Percentiles rank a stretch among this genome's conserved stretches.
Evolutionary conservation across 2,888 invertebrate species (phyloP).

Genomic region (Cordilura impudica): DNA sequence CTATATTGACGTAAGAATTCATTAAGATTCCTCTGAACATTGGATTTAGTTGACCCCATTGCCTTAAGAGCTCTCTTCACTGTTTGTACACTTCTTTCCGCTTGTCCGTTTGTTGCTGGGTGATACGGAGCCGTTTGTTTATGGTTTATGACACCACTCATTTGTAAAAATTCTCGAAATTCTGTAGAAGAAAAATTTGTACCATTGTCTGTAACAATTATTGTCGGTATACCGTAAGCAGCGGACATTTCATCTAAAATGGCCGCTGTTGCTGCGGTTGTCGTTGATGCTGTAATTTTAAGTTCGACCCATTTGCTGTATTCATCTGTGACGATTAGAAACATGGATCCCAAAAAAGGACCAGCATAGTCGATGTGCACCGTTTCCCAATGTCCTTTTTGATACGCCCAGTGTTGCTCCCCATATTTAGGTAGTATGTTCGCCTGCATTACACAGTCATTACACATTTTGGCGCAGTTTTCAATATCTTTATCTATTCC

Average conservation of each 20-base stretch:
- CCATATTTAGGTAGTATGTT: not conserved
- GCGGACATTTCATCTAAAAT: slow-evolving; percentile 65
- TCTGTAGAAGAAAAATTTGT: slow-evolving; percentile 42
- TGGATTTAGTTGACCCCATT: slow-evolving; percentile 36
- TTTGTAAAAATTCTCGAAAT: slow-evolving; percentile 33
- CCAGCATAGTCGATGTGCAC: slow-evolving; percentile 74
- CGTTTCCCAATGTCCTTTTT: slow-evolving; percentile 14
- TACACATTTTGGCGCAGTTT: not conserved
- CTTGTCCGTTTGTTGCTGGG: too few species aligned
- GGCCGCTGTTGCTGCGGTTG: too few species aligned
- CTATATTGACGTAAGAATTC: slow-evolving; percentile 38
- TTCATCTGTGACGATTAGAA: slow-evolving; percentile 68
- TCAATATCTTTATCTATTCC: slow-evolving; percentile 22
- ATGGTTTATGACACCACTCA: slow-evolving; percentile 49
- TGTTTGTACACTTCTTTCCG: too few species aligned
- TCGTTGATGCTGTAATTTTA: slow-evolving; percentile 3
- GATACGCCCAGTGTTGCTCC: slow-evolving; percentile 39
- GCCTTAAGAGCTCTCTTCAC: too few species aligned
- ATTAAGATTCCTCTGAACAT: slow-evolving; percentile 39
- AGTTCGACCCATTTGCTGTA: slow-evolving; percentile 28
- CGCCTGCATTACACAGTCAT: slow-evolving; percentile 9
- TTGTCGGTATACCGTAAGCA: slow-evolving; percentile 62
- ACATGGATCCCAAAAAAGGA: slow-evolving; percentile 69
- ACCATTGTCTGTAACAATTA: slow-evolving; percentile 66
- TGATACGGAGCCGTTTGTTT: slow-evolving; percentile 48